A percentile compares a stretch with the other conserved stretches of the same genome.
phyloP scores from a whole-genome alignment of 1,140 invertebrate species.

The Penaeus chinensis region DNA sequence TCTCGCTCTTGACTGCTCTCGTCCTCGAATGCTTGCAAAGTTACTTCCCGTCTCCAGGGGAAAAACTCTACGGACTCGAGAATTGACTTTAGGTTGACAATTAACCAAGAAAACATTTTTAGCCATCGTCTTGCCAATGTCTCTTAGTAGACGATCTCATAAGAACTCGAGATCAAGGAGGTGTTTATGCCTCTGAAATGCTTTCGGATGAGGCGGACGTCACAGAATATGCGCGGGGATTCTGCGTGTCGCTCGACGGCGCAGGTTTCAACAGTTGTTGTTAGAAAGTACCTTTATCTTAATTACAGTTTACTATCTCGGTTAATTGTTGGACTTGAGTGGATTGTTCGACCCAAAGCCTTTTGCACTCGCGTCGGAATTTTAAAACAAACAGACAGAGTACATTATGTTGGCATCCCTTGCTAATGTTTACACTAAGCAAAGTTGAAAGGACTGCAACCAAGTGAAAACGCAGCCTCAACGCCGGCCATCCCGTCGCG shows the following conservation, averaged over 20 bases:
- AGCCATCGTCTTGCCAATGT: not conserved
- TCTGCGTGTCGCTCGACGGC: conserved; percentile 17
- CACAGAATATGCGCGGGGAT: conserved; percentile 42
- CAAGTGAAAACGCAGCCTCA: conserved; percentile 38
- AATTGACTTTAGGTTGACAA: not conserved
- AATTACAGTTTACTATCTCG: not conserved
- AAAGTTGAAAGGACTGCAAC: conserved; percentile 49
- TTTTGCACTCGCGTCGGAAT: not conserved
- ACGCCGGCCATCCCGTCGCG: conserved; percentile 26
- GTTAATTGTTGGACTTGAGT: too few relatives aligned
- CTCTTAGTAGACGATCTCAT: not conserved
- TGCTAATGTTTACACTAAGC: not conserved
- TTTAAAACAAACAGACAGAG: not conserved
- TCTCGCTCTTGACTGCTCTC: conserved; percentile 45
- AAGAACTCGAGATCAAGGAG: conserved; percentile 1
- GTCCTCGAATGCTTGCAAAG: conserved; percentile 29
- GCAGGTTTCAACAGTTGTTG: conserved; percentile 38
- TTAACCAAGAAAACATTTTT: too few relatives aligned
- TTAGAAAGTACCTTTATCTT: conserved; percentile 8
- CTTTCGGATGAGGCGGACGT: conserved; percentile 45
- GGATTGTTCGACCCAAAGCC: too few relatives aligned
- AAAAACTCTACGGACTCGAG: not conserved
- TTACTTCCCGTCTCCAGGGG: not conserved
- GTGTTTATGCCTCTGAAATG: conserved; percentile 28
- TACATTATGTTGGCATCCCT: not conserved